phyloP scores from a whole-genome alignment of 2,888 invertebrate genomes.

The Standfussiana lucernea region DNA sequence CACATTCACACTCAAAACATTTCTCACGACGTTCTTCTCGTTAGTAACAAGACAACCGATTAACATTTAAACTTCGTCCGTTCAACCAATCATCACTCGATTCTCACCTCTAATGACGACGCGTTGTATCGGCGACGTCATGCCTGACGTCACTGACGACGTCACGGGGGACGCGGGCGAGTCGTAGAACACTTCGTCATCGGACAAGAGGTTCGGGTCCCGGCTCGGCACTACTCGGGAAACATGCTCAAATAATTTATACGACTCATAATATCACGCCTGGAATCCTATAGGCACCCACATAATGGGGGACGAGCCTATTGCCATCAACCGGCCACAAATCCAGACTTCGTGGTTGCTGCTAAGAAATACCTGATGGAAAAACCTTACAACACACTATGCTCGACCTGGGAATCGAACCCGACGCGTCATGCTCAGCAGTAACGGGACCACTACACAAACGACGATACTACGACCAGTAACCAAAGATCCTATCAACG shows the following conservation, averaged over 20 bases:
- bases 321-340: not conserved
- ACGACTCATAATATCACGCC: not conserved
- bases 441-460: not conserved
- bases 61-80: not conserved
- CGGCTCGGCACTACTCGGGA: slow-evolving; percentile 58
- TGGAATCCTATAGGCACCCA: not conserved
- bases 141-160: slow-evolving; percentile 68
- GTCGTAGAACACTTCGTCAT: slow-evolving; percentile 87
- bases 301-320: not conserved
- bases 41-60: not conserved
- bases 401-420: not conserved
- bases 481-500: not conserved
- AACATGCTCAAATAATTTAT: slow-evolving; percentile 31
- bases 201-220: slow-evolving; percentile 82
- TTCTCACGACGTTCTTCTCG: not conserved
- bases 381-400: not conserved
- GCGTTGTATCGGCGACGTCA: slow-evolving; percentile 69
- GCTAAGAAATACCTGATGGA: not conserved
- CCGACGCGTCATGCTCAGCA: not conserved
- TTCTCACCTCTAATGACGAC: slow-evolving; percentile 67
- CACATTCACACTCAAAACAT: not conserved
- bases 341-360: not conserved
- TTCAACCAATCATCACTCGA: not conserved
- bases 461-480: not conserved
- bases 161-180: slow-evolving; percentile 76